A percentile compares a stretch with the other conserved stretches of the same genome.
Conservation (phyloP, 1,140 invertebrate genomes). For the Nomia melanderi region DNA sequence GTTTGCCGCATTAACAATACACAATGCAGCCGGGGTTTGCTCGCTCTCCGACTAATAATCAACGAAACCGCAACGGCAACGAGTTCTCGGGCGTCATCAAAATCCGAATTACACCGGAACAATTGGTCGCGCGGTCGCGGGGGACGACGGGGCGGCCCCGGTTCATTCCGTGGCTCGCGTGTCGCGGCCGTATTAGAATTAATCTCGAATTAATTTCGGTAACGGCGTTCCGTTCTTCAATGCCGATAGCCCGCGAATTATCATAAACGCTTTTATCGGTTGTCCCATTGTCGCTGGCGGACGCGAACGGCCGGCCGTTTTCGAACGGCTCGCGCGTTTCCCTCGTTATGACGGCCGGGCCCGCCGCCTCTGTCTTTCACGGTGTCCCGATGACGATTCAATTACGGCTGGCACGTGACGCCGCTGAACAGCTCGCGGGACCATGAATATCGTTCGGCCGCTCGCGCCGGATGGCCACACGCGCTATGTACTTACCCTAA, state of each 20-base stretch:
- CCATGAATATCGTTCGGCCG: slow-evolving; percentile 57
- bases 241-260: slow-evolving; percentile 25
- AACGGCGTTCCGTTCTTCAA: slow-evolving; percentile 12
- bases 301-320: not conserved
- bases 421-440: slow-evolving; percentile 41
- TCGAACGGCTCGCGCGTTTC: slow-evolving; percentile 41
- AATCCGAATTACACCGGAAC: not conserved
- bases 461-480: slow-evolving; percentile 43
- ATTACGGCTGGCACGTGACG: slow-evolving; percentile 50
- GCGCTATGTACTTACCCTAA: slow-evolving; percentile 63
- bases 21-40: not conserved
- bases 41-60: not conserved
- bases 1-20: slow-evolving; percentile 3
- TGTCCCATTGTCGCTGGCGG: slow-evolving; percentile 16
- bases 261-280: slow-evolving; percentile 30
- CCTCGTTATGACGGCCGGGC: slow-evolving; percentile 43
- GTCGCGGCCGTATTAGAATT: slow-evolving; percentile 27
- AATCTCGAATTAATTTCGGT: slow-evolving; percentile 34
- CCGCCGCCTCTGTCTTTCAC: slow-evolving; percentile 58
- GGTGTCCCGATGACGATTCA: slow-evolving; percentile 62
- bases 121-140: not conserved
- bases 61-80: slow-evolving; percentile 1
- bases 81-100: slow-evolving; percentile 1
- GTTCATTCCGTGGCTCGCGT: not conserved
- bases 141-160: no score